Base-by-base conservation (phyloP, 1,140 invertebrate species). In the Bilobella aurantiaca region DNA sequence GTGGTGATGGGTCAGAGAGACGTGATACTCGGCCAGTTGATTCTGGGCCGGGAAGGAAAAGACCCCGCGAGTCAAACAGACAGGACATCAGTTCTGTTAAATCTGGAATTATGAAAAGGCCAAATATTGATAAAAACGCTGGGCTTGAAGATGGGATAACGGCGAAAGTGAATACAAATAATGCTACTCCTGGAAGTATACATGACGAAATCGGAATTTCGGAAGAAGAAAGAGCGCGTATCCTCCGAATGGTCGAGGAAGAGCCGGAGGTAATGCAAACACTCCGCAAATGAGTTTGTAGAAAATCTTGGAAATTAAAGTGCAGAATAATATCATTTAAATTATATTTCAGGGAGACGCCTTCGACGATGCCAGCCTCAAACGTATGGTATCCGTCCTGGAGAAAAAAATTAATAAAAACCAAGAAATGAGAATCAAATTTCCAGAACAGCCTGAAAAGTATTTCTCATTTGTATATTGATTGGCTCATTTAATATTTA, bases 401-500 rank as follows among this genome's bases (percentile, higher is more conserved):
- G 96, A 99, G 75, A 98, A 98, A 75, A 85, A 89, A 75, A 87
- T 89, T 47, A 79, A 96, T 0, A 93, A 88, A 78, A 99, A 99
- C 77, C 89, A 96, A 76, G 96, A 99, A 81, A 93, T 97, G 87
- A 83, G 97, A 73, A 97, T 99, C 0, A 99, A 99, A 78, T 98
- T 94, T 80, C 90, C 94, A 1, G 96, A 98, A 78, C 86, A 90
- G 73, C 93, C 97, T 46, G 91, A 97, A 76, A 96, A 96, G 85
- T 87, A 79, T 76, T 73, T 73, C 23, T 30, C 47, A 30, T 25
- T 16, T 53, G 28, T 23, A 28, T 12, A 56, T 8, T 23, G 8
- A 31, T 34, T 61, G 12, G 49, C 5, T 30, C n/a, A 62, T 37
- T 14, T 47, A 23, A 53, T n/a, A 62, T 37, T 14, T 47, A 23